A percentile compares a stretch with the other conserved stretches of the same genome.
These are phyloP conservation scores for Diplazon laetatorius DNA, from an alignment of 2,888 invertebrate genomes.

Conservation along the genomic window DNA sequence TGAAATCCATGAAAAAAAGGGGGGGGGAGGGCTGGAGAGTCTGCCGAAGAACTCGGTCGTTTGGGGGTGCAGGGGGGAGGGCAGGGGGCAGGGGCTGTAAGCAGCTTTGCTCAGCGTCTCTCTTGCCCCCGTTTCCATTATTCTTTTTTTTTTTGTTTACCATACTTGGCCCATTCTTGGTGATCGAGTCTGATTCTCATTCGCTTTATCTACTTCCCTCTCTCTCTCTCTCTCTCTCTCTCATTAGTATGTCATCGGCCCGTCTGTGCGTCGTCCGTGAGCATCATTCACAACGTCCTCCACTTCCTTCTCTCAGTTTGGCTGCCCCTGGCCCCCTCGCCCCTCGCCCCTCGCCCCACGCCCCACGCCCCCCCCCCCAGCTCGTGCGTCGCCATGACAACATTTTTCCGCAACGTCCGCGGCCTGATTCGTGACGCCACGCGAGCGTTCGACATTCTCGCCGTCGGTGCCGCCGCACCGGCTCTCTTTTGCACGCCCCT, in stretches of 20 bases:
- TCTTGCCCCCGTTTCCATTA: constrained; percentile 22
- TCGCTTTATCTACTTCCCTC: constrained; percentile 11
- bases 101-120: constrained; percentile 45
- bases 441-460: constrained; percentile 71
- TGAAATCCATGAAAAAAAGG: constrained; percentile 25
- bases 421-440: constrained; percentile 80
- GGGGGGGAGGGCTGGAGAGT: constrained; percentile 37
- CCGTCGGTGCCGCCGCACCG: constrained; percentile 52
- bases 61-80: constrained; percentile 19
- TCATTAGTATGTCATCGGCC: not conserved
- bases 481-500: not conserved
- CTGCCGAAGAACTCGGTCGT: constrained; percentile 37
- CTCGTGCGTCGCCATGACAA: constrained; percentile 77
- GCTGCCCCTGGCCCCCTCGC: not conserved
- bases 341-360: not conserved
- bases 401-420: constrained; percentile 81
- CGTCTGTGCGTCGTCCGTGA: constrained; percentile 10
- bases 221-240: constrained; percentile 1
- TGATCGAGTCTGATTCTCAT: constrained; percentile 22
- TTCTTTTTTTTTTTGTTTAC: too few relatives aligned
- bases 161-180: constrained; percentile 46
- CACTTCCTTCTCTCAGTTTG: too few relatives aligned
- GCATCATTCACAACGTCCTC: constrained; percentile 32
- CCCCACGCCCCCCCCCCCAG: too few relatives aligned
- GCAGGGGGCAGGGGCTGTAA: constrained; percentile 38